A percentile compares a stretch with the other conserved stretches of the same genome.
Conservation (phyloP, 2,113 vertebrate species). For the Gymnogyps californianus region DNA sequence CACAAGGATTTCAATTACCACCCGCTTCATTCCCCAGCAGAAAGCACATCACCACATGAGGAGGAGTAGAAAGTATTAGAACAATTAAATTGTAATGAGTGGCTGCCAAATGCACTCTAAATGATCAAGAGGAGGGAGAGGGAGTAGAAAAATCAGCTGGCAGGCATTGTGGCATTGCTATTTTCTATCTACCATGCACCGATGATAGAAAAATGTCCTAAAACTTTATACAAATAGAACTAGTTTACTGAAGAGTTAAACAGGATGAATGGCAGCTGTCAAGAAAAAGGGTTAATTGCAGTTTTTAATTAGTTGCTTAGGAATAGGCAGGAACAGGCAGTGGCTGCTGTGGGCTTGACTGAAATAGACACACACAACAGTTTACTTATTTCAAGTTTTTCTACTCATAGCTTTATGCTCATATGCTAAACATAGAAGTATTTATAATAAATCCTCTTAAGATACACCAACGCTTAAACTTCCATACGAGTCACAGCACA, state of each 20-base stretch:
- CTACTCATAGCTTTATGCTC: neutral
- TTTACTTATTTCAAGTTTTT: neutral
- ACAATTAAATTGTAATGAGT: neutral
- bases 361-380: neutral
- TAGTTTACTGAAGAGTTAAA: neutral
- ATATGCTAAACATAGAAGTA: neutral
- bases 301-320: neutral
- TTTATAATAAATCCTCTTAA: neutral
- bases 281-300: neutral
- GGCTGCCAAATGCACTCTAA: neutral
- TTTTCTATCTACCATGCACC: neutral
- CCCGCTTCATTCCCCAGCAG: neutral
- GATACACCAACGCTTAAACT: neutral
- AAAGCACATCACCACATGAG: neutral
- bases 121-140: neutral
- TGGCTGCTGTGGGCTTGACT: neutral
- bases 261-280: neutral
- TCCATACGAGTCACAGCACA: neutral
- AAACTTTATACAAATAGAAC: neutral
- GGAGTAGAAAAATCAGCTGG: neutral
- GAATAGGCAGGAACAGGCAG: neutral
- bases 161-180: neutral
- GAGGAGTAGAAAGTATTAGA: conserved; percentile 5
- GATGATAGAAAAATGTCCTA: neutral
- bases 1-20: neutral